Evolutionary conservation across 2,797 vertebrate species (phyloP), one percentile per base, ranked within the genome.

Genomic region (Anguilla pacifica): DNA sequence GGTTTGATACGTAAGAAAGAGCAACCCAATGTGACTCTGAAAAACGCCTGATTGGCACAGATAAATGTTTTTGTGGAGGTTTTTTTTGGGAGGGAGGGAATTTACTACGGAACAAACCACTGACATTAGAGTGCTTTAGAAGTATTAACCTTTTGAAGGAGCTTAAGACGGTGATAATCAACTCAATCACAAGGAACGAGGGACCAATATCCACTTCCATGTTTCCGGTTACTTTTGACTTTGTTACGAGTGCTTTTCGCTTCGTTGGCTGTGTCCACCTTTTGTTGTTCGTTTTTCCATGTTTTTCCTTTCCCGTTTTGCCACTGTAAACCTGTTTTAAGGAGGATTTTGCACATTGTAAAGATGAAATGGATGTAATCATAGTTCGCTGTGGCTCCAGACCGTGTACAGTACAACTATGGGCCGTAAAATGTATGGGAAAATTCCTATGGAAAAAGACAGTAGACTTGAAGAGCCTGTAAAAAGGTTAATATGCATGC

Each of bases 271-370:
- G 61, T 82, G 61, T 89, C 72, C 6, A 43, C 3, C 2, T 79
- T 88, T 59, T 55, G 28, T 79, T 43, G 39, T 85, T 49, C 88
- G 57, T 85, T 84, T 28, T 82, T 28, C 15, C 15, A 1, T 13
- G 25, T 86, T 74, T 67, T 17, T 70, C 85, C 53, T 61, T 89
- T 89, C 96, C 95, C 90, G 96, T 92, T 95, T 92, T 96, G 96
- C 97, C 96, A 97, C 97, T 98, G 97, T 97, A 92, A 77, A 95
- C 94, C 93, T 92, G 93, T 95, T 93, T 93, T 91, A 93, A 92
- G 96, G 97, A 97, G 97, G 97, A 97, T 97, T 98, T 99, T 99
- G 98, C 98, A 99, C 98, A 98, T 97, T 98, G 98, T 99, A 98
- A 98, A 99, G 98, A 97, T 96, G 96, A 95, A 93, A 93, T 95